Evolutionary conservation across 1,140 invertebrate species (phyloP), one percentile per base, ranked within the genome.

Genomic region (Venustaconcha ellipsiformis): DNA sequence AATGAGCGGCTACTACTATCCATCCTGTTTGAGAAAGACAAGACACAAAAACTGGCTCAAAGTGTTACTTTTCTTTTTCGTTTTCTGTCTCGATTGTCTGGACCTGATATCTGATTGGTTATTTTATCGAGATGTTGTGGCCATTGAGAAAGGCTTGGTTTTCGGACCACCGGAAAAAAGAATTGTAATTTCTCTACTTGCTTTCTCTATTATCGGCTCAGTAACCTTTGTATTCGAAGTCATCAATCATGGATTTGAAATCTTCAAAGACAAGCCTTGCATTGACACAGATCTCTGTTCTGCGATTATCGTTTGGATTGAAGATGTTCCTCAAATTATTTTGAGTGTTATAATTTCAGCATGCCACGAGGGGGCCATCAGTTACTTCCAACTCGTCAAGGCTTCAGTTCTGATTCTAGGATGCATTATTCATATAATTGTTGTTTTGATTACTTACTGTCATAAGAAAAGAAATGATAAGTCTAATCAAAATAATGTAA

Each of bases 401-500:
- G 65, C 65, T 55, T 67, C 65, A 18, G 20, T 56, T n/a, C 37
- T 56, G 4, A 67, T 67, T 2, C 14, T 55, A n/a, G 65, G 57
- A 67, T n/a, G 6, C 57, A 55, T 55, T 3, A 20, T 67, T 37
- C 37, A 37, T 4, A 37, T 37, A 37, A 37, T 37, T 37, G 37
- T 37, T 37, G 8, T 5, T 37, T 37, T 37, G 37, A 37, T 37
- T 37, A 37, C 37, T 37, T 37, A 37, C 37, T 37, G 37, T 37
- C 37, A 37, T 37, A 8, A 37, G 6, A 81, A 80, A 63, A 82
- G 82, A 60, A 0, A 3, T 37, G 37, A 4, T 0, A 37, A 37
- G 1, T 48, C 17, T 2, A 80, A 82, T 67, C 18, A 81, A 26
- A 15, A 67, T 30, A 81, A 82, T 17, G 12, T 20, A 63, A 64